Conservation (phyloP, 2,797 vertebrate genomes). For the Epinephelus malabaricus region DNA sequence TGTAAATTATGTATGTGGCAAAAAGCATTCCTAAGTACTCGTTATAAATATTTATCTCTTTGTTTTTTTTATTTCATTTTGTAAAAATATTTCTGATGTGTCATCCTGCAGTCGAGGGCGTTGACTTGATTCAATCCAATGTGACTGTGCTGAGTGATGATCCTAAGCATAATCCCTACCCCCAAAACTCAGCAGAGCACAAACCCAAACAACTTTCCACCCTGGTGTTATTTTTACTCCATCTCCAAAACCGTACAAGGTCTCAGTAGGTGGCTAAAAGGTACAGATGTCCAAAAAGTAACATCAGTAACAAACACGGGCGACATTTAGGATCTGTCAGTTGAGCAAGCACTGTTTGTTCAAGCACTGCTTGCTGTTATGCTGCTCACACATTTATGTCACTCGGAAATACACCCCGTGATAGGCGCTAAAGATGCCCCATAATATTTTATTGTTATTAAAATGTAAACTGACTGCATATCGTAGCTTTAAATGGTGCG, state of each 20-base stretch:
- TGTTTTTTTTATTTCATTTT: not conserved
- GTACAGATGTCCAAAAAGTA: not conserved
- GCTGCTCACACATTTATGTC: slow-evolving; percentile 4
- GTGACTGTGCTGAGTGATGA: not conserved
- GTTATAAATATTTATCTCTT: not conserved
- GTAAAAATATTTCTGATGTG: not conserved
- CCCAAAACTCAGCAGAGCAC: not conserved
- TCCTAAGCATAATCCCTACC: too few species aligned
- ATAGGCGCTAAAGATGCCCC: not conserved
- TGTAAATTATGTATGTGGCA: not conserved
- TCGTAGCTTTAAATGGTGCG: slow-evolving; percentile 4
- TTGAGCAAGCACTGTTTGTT: not conserved
- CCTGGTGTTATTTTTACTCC: too few species aligned
- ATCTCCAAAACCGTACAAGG: not conserved
- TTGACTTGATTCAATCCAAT: not conserved
- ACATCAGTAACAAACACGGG: not conserved
- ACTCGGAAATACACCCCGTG: not conserved
- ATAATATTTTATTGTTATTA: not conserved
- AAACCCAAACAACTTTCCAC: not conserved
- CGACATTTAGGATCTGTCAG: not conserved
- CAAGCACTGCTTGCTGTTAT: not conserved
- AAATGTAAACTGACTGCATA: not conserved
- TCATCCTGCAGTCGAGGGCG: not conserved
- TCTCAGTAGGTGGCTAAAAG: not conserved
- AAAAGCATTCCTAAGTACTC: not conserved